These are phyloP conservation scores for Eurypyga helias DNA, from an alignment of 2,113 vertebrate species.

Conservation along the genomic window DNA sequence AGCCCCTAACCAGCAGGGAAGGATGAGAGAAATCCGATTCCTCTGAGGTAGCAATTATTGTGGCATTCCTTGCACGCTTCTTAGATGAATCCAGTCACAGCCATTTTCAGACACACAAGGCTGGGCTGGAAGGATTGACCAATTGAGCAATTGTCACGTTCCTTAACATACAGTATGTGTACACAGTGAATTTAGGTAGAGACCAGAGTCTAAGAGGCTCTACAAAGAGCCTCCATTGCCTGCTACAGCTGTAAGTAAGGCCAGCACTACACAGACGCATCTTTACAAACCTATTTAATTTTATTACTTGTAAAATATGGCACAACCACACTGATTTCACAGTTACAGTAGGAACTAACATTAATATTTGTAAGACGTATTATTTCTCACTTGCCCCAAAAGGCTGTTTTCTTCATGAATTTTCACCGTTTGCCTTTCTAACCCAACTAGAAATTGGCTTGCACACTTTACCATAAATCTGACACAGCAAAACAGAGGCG, in stretches of 20 bases:
- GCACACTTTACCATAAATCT: background rate
- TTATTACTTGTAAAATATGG: background rate
- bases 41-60: background rate
- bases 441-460: background rate
- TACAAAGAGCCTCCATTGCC: background rate
- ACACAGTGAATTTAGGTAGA: background rate
- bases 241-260: background rate
- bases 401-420: background rate
- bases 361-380: background rate
- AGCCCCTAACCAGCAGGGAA: background rate
- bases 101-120: background rate
- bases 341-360: background rate
- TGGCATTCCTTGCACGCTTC: background rate
- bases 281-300: background rate
- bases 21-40: background rate
- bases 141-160: rapidly evolving
- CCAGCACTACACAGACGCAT: background rate
- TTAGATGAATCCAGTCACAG: background rate
- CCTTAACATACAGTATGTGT: background rate
- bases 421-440: background rate
- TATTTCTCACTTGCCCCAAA: background rate
- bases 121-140: background rate
- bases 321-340: background rate
- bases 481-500: background rate
- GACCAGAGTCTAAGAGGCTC: background rate